Base-by-base conservation (phyloP, 1,140 invertebrate species). In the Nasonia giraulti region DNA sequence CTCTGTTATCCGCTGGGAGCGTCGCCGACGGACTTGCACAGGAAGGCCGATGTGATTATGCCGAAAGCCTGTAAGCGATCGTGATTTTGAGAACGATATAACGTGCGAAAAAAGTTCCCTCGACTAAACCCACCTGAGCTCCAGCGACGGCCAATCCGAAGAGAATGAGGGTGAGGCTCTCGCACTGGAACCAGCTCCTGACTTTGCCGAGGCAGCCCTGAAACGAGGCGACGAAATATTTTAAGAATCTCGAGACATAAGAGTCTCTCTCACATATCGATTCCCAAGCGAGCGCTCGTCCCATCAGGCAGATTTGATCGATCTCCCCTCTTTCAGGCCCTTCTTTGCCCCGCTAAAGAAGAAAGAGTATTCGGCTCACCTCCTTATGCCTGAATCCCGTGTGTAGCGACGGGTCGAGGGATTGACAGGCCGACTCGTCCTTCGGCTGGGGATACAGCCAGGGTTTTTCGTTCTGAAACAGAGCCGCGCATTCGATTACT, bases 381-480 rank as follows among this genome's bases (percentile, higher is more conserved):
- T 89, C 88, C 89, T 91, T 92, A 71, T 93, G 88, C 80, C 92
- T 88, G 68, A 86, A 91, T 37, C 86, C 89, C 40, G 87, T 86
- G 73, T 92, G 90, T 12, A 87, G 87, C 27, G 87, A 84, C 75
- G 81, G 31, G 37, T 92, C 89, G 62, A 81, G 77, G 69, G 89
- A 83, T 89, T 93, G 91, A 87, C 93, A 93, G 55, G 90, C 92
- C 3, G 80, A 71, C 80, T 91, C 90, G 80, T 93, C 91, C 83
- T 89, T 91, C 68, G 92, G 92, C 82, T 91, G 89, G 7, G 93
- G 93, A 80, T 91, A 89, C 37, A 92, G 87, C 93, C 93, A 94
- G 1, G 93, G 91, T 86, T 93, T 92, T 86, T 93, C 92, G 80
- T 90, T 90, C 90, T 93, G 73, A 10, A 86, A 87, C 33, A 68